Conservation (phyloP, 2,797 vertebrate genomes). For the Valencia hispanica region DNA sequence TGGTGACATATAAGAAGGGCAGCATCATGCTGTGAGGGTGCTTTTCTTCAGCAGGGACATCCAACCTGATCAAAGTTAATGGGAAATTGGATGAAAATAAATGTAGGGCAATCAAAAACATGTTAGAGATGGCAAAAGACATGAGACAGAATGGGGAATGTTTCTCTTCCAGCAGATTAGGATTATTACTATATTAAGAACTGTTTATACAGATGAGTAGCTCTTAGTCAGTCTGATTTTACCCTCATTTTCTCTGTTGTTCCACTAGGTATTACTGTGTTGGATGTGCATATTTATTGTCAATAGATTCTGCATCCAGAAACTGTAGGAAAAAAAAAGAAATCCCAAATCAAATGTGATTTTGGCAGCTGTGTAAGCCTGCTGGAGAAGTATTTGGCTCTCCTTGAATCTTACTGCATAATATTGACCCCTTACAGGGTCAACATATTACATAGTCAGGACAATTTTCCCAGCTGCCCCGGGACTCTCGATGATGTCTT, state of each 20-base stretch:
- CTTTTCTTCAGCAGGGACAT: too few relatives aligned
- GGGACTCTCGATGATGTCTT: constrained; percentile 85
- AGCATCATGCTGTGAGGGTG: too few relatives aligned
- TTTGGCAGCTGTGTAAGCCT: neutral
- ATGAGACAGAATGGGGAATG: too few relatives aligned
- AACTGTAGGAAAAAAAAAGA: neutral
- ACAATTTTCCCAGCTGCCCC: constrained; percentile 91
- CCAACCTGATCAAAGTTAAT: too few relatives aligned
- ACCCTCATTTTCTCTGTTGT: neutral
- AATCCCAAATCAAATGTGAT: neutral
- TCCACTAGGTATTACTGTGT: neutral
- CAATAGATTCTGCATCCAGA: neutral
- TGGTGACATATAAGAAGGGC: too few relatives aligned
- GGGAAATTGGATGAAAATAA: too few relatives aligned
- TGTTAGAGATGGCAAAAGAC: too few relatives aligned
- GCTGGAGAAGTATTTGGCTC: neutral
- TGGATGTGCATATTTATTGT: neutral
- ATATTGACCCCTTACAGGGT: neutral
- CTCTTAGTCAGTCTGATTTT: neutral
- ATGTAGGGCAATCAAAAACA: too few relatives aligned
- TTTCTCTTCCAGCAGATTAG: too few relatives aligned
- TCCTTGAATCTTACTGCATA: neutral
- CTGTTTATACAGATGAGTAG: too few relatives aligned
- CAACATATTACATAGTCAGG: constrained; percentile 74
- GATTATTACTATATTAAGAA: too few relatives aligned